A percentile compares a stretch with the other conserved stretches of the same genome.
Conservation (phyloP, 1,140 invertebrate genomes). For the Leptopilina clavipes region DNA sequence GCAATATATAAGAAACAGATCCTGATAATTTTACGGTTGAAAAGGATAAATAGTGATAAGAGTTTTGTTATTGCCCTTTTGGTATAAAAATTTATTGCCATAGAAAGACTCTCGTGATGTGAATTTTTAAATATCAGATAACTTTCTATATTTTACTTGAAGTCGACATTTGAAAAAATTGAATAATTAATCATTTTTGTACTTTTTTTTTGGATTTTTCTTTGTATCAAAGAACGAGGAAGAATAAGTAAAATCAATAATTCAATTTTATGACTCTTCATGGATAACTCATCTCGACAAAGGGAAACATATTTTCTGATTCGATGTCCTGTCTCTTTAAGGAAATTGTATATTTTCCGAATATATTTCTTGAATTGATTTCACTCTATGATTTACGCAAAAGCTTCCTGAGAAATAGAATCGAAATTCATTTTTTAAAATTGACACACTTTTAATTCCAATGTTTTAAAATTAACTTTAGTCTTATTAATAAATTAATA, state of each 20-base stretch:
- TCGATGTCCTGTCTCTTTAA: not conserved
- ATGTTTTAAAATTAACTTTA: no score
- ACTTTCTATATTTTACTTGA: not conserved
- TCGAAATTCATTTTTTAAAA: not conserved
- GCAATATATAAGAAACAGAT: not conserved
- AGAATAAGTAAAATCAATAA: conserved; percentile 22
- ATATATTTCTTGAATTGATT: conserved; percentile 7
- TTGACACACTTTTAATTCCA: no score
- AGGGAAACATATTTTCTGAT: conserved; percentile 5
- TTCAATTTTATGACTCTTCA: conserved; percentile 16
- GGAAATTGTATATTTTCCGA: conserved; percentile 2
- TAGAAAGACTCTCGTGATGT: not conserved
- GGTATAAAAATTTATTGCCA: not conserved
- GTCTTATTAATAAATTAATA: no score
- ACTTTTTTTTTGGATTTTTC: not conserved
- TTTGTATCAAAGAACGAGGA: not conserved
- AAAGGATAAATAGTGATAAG: conserved; percentile 8
- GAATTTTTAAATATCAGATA: not conserved
- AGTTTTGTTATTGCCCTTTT: conserved; percentile 7
- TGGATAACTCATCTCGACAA: not conserved
- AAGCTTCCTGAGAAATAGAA: not conserved
- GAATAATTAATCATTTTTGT: not conserved
- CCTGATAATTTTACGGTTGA: not conserved
- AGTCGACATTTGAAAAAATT: not conserved
- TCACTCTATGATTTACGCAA: not conserved